Base-by-base conservation (phyloP, 2,113 vertebrate species). In the Hypocryptadius cinnamomeus region DNA sequence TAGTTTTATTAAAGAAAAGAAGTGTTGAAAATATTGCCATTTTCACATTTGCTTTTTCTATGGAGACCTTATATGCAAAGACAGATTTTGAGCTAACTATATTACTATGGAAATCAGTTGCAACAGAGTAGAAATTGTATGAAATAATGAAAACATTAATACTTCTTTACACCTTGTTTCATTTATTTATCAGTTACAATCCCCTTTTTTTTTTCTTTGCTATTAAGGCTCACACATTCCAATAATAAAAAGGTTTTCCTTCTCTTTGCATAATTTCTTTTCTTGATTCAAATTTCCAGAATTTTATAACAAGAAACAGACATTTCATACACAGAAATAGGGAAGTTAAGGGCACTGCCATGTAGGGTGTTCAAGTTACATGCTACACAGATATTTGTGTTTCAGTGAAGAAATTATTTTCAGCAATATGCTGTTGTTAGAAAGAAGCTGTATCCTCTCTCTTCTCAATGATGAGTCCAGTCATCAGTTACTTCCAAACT, bases 101-200 rank as follows among this genome's bases (percentile, higher is more conserved):
- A 98, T 98, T 98, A 98, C 97, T 98, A 98, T 98, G 98, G 97
- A 98, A 98, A 98, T 98, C 94, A 98, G 93, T 88, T 96, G 78
- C 95, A 96, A 96, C 94, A 94, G 95, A 97, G 97, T 94, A 96
- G 97, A 97, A 98, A 97, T 93, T 95, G 95, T 97, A 95, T 91
- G 96, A 98, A 98, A 98, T 97, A 98, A 98, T 98, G 97, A 97
- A 98, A 98, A 96, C 95, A 92, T 96, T 98, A 98, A 98, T 97
- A 97, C 95, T 97, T 97, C 96, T 97, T 97, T 97, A 97, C 96
- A 97, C 96, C 97, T 97, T 97, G 92, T 97, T 97, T 97, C 97
- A 97, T 97, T 98, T 97, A 97, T 97, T 97, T 97, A 97, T 98
- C 96, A 97, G 94, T 97, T 97, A 96, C 60, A 71, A 78, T 96